Percentiles rank a stretch among this genome's conserved stretches.
These are phyloP conservation scores for Nomada hirtipes DNA, from an alignment of 2,888 invertebrate species.

Conservation along the genomic window DNA sequence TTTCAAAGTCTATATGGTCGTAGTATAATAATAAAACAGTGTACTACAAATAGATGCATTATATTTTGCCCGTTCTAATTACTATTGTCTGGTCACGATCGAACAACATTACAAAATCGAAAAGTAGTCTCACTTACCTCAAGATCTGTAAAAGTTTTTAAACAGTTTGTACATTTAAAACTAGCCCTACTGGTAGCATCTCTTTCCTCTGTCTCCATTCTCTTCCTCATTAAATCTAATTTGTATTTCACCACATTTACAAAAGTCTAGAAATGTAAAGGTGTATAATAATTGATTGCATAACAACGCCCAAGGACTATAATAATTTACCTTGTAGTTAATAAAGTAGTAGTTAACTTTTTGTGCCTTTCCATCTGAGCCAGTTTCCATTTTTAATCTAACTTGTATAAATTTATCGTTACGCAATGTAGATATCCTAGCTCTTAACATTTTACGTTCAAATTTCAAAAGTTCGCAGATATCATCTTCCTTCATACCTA, in stretches of 20 bases:
- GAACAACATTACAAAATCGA: neutral
- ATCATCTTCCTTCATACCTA: constrained; percentile 95
- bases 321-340: constrained; percentile 91
- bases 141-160: constrained; percentile 97
- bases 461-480: constrained; percentile 96
- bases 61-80: neutral
- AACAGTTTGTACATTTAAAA: constrained; percentile 96
- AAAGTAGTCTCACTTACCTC: constrained; percentile 86
- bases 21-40: neutral
- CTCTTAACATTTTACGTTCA: constrained; percentile 96
- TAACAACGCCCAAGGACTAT: neutral
- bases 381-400: constrained; percentile 97
- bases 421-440: constrained; percentile 93
- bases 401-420: constrained; percentile 98
- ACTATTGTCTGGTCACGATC: too few species aligned
- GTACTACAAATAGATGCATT: neutral
- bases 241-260: constrained; percentile 99
- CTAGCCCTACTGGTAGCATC: constrained; percentile 98
- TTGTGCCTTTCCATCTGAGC: constrained; percentile 96
- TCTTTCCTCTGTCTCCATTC: constrained; percentile 97
- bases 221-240: constrained; percentile 96
- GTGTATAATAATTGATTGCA: constrained; percentile 8
- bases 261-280: constrained; percentile 87
- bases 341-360: constrained; percentile 99
- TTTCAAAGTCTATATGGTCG: constrained; percentile 4